Evolutionary conservation across 2,797 vertebrate species (phyloP).

Genomic region (Lithobates pipiens): DNA sequence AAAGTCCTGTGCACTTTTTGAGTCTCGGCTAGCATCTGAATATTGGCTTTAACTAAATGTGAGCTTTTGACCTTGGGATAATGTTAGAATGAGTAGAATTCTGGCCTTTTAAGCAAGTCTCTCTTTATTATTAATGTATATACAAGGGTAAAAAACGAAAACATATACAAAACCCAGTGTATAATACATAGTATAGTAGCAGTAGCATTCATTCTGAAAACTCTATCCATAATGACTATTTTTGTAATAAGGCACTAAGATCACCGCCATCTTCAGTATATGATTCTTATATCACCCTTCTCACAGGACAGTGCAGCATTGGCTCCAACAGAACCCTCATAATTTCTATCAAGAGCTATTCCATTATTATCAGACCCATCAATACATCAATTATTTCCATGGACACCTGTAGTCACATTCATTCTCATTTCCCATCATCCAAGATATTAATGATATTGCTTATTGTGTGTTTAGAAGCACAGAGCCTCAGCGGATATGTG

Average conservation of each 20-base stretch:
- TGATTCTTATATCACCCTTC: not conserved
- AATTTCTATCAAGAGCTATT: not conserved
- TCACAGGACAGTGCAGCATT: constrained; percentile 17
- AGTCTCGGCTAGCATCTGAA: too few relatives aligned
- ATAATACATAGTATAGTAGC: too few relatives aligned
- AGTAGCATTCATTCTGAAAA: not conserved
- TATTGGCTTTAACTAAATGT: too few relatives aligned
- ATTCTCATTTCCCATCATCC: not conserved
- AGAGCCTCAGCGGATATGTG: constrained; percentile 79
- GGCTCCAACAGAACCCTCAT: constrained; percentile 2
- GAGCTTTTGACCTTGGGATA: too few relatives aligned
- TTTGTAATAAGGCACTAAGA: constrained; percentile 3
- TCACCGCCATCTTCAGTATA: constrained; percentile 25
- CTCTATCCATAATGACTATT: not conserved
- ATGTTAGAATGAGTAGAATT: too few relatives aligned
- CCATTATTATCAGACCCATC: constrained; percentile 22
- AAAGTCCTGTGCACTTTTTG: too few relatives aligned
- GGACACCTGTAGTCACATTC: not conserved
- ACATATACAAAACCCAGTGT: too few relatives aligned
- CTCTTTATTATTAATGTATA: too few relatives aligned
- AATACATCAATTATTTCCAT: constrained; percentile 1
- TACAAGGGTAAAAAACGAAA: too few relatives aligned
- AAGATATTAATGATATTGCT: constrained; percentile 30
- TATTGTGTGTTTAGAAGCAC: constrained; percentile 76
- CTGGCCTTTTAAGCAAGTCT: too few relatives aligned